Evolutionary conservation across 1,140 invertebrate genomes (phyloP), one percentile per base, ranked within the genome.

Genomic region (Scaptomyza montana): DNA sequence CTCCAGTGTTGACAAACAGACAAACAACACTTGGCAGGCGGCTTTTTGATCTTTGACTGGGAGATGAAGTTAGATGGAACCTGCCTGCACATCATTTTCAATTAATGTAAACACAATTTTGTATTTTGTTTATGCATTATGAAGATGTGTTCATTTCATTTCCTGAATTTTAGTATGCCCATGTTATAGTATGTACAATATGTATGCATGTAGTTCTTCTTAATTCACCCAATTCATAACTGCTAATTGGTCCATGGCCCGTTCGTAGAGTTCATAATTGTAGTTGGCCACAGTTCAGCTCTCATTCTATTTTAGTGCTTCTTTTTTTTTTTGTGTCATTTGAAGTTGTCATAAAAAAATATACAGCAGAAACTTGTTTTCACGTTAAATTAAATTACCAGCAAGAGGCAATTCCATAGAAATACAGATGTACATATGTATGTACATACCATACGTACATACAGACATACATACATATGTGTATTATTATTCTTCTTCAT

Each of bases 331-430:
- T 33, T 33, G 30, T 56, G 51, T 53, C 49, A 30, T 62, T 62
- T 56, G 33, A 33, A 70, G 74, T 71, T 87, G 84, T 76, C 84
- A 82, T 78, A 8, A 73, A 53, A 60, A 59, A 36, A 50, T 56
- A 56, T 76, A 79, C 59, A 80, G 50, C 55, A 30, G 47, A 78
- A 84, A 87, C 82, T 89, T 59, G 82, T 87, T 89, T 85, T 77
- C 82, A 69, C 62, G 72, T 77, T 87, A 89, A 87, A 87, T 71
- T 65, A 87, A 87, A 87, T 87, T 87, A 87, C 84, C 82, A 87
- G 84, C 68, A 72, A 77, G 49, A 71, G 75, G 79, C 82, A 75
- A 65, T 87, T 87, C 82, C 72, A 66, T 77, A 87, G 82, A 87
- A 87, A 72, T 87, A 43, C n/a, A 43, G 39, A 67, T 67, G 46